phyloP scores from a whole-genome alignment of 2,888 invertebrate species.

The Ormyrus thymus region DNA sequence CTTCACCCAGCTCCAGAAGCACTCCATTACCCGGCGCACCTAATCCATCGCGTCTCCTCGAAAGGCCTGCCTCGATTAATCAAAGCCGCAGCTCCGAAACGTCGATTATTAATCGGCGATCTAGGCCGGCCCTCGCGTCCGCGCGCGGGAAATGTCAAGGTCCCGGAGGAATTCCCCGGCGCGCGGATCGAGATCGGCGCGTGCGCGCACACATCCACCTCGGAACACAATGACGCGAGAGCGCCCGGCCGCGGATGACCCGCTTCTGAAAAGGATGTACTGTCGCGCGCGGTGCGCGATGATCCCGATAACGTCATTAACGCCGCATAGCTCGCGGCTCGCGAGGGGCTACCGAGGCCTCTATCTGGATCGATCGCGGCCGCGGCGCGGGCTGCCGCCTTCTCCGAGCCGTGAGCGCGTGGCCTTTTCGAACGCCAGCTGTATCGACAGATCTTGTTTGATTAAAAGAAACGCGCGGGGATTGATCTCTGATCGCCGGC shows the following conservation, averaged over 20 bases:
- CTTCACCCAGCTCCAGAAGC: background rate
- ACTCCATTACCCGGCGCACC: slow-evolving; percentile 5
- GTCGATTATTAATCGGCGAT: slow-evolving; percentile 13
- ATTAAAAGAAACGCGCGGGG: slow-evolving; percentile 9
- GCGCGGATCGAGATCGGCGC: background rate
- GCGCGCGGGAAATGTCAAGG: slow-evolving; percentile 27
- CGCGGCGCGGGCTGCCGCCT: too few species aligned
- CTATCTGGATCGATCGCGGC: background rate
- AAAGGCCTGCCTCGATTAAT: slow-evolving; percentile 20
- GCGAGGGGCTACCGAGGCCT: background rate
- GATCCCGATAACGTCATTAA: slow-evolving; percentile 30
- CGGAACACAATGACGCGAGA: slow-evolving; percentile 34
- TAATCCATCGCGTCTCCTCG: background rate
- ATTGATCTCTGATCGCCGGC: background rate
- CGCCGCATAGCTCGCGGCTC: background rate
- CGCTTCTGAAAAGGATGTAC: slow-evolving; percentile 59
- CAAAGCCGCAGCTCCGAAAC: slow-evolving; percentile 8
- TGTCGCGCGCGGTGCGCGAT: slow-evolving; percentile 3
- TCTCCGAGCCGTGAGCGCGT: too few species aligned
- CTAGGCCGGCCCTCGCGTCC: background rate
- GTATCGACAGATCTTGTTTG: slow-evolving; percentile 12
- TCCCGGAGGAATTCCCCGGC: slow-evolving; percentile 3
- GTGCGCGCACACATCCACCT: background rate
- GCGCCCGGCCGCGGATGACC: slow-evolving; percentile 58
- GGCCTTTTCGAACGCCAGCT: background rate